Conservation (phyloP, 2,113 vertebrate genomes). For the Pteruthius melanotis region DNA sequence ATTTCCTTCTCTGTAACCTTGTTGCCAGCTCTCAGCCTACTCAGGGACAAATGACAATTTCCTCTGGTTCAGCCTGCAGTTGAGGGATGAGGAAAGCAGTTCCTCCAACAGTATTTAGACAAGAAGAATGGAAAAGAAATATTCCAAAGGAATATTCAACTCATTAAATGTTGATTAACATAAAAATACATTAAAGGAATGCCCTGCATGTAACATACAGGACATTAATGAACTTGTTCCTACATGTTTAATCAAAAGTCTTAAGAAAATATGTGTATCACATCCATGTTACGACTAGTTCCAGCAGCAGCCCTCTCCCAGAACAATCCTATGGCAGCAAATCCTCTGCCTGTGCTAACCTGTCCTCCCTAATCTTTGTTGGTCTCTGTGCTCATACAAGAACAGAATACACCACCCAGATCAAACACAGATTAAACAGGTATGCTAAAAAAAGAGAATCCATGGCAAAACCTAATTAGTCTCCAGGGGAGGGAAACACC, state of each 20-base stretch:
- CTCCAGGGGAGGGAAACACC: neutral
- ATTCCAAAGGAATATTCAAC: neutral
- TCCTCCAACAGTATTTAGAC: neutral
- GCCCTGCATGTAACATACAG: neutral
- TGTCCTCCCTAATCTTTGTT: neutral
- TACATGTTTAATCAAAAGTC: neutral
- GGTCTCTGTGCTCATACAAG: neutral
- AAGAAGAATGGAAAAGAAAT: neutral
- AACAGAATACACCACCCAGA: neutral
- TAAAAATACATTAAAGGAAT: neutral
- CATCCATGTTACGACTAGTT: neutral
- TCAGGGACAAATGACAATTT: neutral
- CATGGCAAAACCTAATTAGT: neutral
- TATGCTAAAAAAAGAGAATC: neutral
- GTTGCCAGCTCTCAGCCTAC: neutral
- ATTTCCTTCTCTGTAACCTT: neutral
- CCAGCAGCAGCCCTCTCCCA: neutral
- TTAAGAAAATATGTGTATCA: neutral
- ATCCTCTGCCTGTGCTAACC: neutral
- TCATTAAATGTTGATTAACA: neutral
- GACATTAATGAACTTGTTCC: neutral
- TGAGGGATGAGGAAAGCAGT: neutral
- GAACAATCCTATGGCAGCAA: neutral
- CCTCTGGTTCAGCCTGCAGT: neutral
- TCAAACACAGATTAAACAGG: neutral